phyloP scores from a whole-genome alignment of 1,140 invertebrate genomes.

The Procambarus virginalis region DNA sequence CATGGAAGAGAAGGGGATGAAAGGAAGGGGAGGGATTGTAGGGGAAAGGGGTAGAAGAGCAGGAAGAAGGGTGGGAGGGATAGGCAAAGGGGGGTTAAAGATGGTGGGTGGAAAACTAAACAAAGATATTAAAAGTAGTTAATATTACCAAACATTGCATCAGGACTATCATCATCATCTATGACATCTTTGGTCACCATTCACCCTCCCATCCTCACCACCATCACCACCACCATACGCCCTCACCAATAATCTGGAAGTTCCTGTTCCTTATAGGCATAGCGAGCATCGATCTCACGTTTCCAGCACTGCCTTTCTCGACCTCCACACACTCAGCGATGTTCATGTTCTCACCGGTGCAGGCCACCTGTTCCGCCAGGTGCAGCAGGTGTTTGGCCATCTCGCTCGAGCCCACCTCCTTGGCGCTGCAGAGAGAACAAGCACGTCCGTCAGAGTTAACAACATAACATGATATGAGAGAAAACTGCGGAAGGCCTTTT shows the following conservation, averaged over 20 bases:
- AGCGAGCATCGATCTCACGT: conserved; percentile 75
- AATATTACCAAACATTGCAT: no score
- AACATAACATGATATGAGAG: no score
- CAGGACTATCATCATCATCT: no score
- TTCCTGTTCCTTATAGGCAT: conserved; percentile 76
- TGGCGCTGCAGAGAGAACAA: conserved; percentile 25
- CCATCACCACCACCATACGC: no score
- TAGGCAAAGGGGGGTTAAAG: neutral
- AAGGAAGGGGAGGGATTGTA: neutral
- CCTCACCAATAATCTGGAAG: conserved; percentile 75
- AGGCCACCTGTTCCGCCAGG: conserved; percentile 75
- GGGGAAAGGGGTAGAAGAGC: no score
- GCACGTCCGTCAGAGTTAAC: no score
- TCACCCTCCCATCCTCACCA: neutral
- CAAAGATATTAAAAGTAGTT: no score
- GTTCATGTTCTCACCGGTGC: conserved; percentile 75
- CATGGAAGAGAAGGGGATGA: neutral
- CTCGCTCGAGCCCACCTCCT: conserved; percentile 51
- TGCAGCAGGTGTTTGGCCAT: conserved; percentile 71
- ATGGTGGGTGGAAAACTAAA: no score
- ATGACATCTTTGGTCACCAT: neutral
- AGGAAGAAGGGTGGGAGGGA: neutral
- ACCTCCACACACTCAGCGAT: conserved; percentile 75
- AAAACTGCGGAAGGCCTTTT: no score
- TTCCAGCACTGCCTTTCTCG: conserved; percentile 75